Base-by-base conservation (phyloP, 2,888 invertebrate species). In the Rapana venosa region DNA sequence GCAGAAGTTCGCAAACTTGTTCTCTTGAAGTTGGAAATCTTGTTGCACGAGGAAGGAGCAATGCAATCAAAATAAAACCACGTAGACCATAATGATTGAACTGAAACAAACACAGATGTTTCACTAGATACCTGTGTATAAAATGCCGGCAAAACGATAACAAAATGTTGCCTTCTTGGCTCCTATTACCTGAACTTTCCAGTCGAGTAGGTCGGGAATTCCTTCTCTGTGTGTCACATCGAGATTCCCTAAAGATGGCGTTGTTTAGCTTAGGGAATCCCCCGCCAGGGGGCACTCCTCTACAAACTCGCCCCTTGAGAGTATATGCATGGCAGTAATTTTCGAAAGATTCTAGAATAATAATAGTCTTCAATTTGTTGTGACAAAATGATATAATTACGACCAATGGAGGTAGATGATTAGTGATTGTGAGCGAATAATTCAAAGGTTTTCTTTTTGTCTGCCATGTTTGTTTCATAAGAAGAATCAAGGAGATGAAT, bases 271-370 rank as follows among this genome's bases (percentile, higher is more conserved):
- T 32, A 89, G 90, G 91, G 91, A 90, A 91, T 90, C 88, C 91
- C 91, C 91, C 90, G 87, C 89, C 74, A 91, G 91, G 85, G 87
- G 91, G 90, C 90, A 87, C 91, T 87, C n/a, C n/a, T 1, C 81
- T 5, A 22, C 1, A 30, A 17, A 83, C 22, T 5, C 30, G 8
- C 11, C 0, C 13, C 6, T 11, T 30, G 22, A 20, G 11, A 47
- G 81, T 83, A 83, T 83, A 83, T 30, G 36, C 47, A 83, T 47
- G 47, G 81, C 36, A 83, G 36, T 83, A 22, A 17, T 5, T 56
- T 47, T 84, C 81, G 13, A 26, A 26, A 66, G 66, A 13, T 47
- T 2, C 47, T 47, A 47, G 47, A 47, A 47, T 2, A 47, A 47
- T 47, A 47, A 47, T 8, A 47, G 47, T 47, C 8, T 47, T 47